Conservation (phyloP, 2,113 vertebrate genomes). For the Centrocercus urophasianus region DNA sequence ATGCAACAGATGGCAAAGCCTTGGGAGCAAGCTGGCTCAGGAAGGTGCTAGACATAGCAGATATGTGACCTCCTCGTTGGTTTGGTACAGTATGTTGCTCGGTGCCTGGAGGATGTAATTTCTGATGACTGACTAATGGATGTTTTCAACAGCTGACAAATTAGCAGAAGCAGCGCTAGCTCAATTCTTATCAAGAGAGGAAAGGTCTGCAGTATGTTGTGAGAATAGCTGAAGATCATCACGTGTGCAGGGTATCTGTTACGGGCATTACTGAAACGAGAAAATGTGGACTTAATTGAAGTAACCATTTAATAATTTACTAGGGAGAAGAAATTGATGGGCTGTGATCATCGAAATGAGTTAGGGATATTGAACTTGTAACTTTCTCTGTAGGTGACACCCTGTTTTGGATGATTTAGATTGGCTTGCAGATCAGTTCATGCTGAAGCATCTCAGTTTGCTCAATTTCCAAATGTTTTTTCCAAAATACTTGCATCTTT, state of each 20-base stretch:
- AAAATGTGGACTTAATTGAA: not conserved
- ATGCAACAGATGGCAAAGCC: not conserved
- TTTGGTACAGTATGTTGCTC: not conserved
- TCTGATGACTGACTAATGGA: not conserved
- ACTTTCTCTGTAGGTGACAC: not conserved
- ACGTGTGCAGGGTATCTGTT: not conserved
- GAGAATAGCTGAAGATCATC: not conserved
- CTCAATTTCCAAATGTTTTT: not conserved
- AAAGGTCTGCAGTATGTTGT: not conserved
- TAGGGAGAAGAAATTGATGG: not conserved
- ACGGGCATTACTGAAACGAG: not conserved
- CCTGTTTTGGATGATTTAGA: not conserved
- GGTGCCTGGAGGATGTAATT: not conserved
- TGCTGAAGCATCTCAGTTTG: not conserved
- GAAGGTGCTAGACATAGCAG: not conserved
- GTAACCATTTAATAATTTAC: not conserved
- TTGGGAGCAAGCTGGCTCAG: not conserved
- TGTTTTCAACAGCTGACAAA: not conserved
- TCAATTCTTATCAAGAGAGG: not conserved
- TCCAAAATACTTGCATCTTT: slow-evolving; percentile 10
- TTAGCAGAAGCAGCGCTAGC: not conserved
- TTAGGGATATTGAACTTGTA: not conserved
- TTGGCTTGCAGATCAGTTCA: not conserved
- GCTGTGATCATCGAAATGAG: not conserved
- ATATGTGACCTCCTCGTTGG: fast-evolving